These are phyloP conservation scores for Sipunculus nudus DNA, from an alignment of 2,888 invertebrate genomes.

Conservation along the genomic window DNA sequence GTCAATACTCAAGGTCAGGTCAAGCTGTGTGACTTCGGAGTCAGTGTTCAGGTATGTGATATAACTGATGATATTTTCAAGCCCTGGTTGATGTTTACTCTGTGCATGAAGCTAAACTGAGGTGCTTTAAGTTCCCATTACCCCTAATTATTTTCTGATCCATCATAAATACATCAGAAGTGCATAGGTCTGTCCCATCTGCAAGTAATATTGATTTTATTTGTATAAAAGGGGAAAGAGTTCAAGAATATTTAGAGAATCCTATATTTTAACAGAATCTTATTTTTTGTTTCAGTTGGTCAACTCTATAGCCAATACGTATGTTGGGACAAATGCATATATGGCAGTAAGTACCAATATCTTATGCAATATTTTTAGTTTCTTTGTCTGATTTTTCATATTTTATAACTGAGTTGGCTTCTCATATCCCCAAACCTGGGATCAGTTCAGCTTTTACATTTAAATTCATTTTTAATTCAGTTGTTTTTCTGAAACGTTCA, in stretches of 20 bases:
- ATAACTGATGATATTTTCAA: too few species aligned
- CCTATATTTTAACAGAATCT: neutral
- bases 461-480: too few species aligned
- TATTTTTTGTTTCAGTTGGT: conserved; percentile 52
- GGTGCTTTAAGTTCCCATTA: too few species aligned
- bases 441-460: too few species aligned
- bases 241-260: neutral
- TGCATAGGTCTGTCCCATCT: neutral
- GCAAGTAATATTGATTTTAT: neutral
- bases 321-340: conserved; percentile 67
- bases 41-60: conserved; percentile 60
- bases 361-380: too few species aligned
- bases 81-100: too few species aligned
- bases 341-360: conserved; percentile 66
- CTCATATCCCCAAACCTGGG: too few species aligned
- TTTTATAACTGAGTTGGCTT: neutral
- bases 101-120: too few species aligned
- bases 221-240: neutral
- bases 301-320: conserved; percentile 65
- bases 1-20: conserved; percentile 63
- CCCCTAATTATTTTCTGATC: too few species aligned
- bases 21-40: conserved; percentile 67
- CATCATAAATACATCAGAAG: too few species aligned
- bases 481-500: too few species aligned
- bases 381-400: neutral